Percentiles rank a stretch among this genome's conserved stretches.
These are phyloP conservation scores for Temnothorax nylanderi DNA, from an alignment of 1,140 invertebrate species.

Conservation along the genomic window DNA sequence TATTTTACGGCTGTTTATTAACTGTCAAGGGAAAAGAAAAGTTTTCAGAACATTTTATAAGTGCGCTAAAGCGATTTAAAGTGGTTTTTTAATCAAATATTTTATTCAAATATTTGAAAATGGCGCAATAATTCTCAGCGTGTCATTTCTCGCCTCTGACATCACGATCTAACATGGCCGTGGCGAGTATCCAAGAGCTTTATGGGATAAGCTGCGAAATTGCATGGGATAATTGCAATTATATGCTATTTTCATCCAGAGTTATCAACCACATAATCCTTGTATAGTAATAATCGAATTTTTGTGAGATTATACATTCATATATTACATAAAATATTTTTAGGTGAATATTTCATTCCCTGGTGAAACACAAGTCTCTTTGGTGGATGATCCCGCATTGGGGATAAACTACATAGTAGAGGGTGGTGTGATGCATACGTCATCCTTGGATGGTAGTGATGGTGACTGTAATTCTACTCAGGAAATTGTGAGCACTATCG, in stretches of 20 bases:
- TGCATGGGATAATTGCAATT: neutral
- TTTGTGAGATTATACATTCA: neutral
- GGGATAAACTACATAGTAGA: slow-evolving; percentile 92
- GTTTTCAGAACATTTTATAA: too few relatives aligned
- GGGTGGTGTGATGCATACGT: slow-evolving; percentile 75
- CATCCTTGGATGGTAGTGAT: slow-evolving; percentile 48
- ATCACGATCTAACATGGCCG: too few relatives aligned
- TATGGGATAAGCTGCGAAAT: neutral
- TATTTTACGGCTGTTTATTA: too few relatives aligned
- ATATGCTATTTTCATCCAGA: neutral
- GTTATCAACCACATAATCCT: neutral
- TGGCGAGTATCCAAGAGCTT: too few relatives aligned
- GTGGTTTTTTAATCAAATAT: too few relatives aligned
- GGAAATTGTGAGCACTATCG: slow-evolving; percentile 41
- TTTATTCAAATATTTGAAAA: too few relatives aligned
- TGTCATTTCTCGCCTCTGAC: too few relatives aligned
- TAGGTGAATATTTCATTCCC: slow-evolving; percentile 88
- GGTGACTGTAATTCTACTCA: slow-evolving; percentile 62
- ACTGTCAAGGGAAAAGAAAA: too few relatives aligned
- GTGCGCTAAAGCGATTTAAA: too few relatives aligned
- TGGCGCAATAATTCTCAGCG: too few relatives aligned
- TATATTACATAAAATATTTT: slow-evolving; percentile 68
- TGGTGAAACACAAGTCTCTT: slow-evolving; percentile 88
- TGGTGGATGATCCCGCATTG: slow-evolving; percentile 89
- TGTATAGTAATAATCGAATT: neutral